A percentile compares a stretch with the other conserved stretches of the same genome.
Evolutionary conservation across 2,888 invertebrate species (phyloP).

Genomic region (Tinea trinotella): DNA sequence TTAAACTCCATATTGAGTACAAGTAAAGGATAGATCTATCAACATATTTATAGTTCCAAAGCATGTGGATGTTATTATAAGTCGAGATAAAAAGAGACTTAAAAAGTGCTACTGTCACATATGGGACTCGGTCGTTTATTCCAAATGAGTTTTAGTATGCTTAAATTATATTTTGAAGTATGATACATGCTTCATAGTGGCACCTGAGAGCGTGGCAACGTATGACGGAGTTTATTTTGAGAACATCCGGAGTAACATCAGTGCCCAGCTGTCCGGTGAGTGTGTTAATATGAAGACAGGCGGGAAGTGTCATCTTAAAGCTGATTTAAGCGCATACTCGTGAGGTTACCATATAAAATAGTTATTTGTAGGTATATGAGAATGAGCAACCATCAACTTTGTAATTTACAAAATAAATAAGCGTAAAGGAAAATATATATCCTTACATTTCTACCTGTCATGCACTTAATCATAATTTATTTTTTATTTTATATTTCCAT

Average conservation of each 20-base stretch:
- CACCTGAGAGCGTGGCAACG: conserved; percentile 36
- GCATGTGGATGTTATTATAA: not conserved
- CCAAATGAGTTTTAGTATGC: conserved; percentile 1
- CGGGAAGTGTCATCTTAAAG: conserved; percentile 23
- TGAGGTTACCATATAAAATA: not conserved
- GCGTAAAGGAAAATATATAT: no score
- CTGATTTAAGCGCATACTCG: conserved; percentile 13
- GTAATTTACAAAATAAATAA: no score
- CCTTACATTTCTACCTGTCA: no score
- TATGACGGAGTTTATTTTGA: conserved; percentile 45
- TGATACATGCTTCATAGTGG: conserved; percentile 27
- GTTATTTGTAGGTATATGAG: not conserved
- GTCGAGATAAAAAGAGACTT: not conserved
- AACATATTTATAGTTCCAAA: conserved; percentile 5
- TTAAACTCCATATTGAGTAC: not conserved
- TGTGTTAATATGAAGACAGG: conserved; percentile 59
- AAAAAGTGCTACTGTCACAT: conserved; percentile 1
- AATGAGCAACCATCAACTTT: not conserved
- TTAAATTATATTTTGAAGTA: conserved; percentile 15
- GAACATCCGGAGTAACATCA: conserved; percentile 47
- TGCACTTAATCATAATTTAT: no score
- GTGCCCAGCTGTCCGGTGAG: conserved; percentile 50
- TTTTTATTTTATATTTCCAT: no score
- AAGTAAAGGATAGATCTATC: conserved; percentile 1
- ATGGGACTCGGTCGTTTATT: conserved; percentile 1